Base-by-base conservation (phyloP, 2,113 vertebrate genomes). In the Urocitellus parryii region DNA sequence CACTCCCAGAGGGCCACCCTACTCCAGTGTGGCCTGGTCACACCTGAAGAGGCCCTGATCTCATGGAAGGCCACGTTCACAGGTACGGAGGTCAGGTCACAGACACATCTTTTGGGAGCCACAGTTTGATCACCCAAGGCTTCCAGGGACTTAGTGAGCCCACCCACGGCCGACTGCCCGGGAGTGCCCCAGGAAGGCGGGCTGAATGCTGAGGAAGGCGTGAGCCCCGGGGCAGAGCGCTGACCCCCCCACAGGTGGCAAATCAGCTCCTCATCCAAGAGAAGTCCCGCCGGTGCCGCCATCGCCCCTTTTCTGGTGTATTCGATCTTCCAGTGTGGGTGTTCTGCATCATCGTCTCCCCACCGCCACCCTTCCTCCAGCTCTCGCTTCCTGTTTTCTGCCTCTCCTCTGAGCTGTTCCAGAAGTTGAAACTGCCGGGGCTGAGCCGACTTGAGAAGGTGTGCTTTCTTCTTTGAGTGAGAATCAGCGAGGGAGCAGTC, bases 181-280 rank as follows among this genome's bases (percentile, higher is more conserved):
- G 27, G 13, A 8, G 58, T 16, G 48, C 58, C 48, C 18, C 2
- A 0, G 8, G 78, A 42, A n/a, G 70, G 45, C 17, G 10, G 0
- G 0, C 14, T 5, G n/a, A 24, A 2, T 0, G 3, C 8, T 8
- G 25, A 2, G 72, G 25, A 0, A 2, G 11, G 42, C 18, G 1
- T 2, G 11, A 4, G 5, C 0, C 18, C 13, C 13, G 14, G 1
- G 39, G 51, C 9, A 2, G 2, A 1, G 25, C 4, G 4, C 27
- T 1, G 39, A 17, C 24, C 7, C 56, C 53, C 84, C 13, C 32
- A 5, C 12, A n/a, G 0, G 1, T 5, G n/a, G 45, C 0, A 18
- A 6, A 14, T 29, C 45, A n/a, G 27, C 2, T 1, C 12, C 18
- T 1, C 17, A 12, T 7, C 37, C 1, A 1, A 24, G 81, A 1